Conservation (phyloP, 2,113 vertebrate species). For the Calonectris borealis region DNA sequence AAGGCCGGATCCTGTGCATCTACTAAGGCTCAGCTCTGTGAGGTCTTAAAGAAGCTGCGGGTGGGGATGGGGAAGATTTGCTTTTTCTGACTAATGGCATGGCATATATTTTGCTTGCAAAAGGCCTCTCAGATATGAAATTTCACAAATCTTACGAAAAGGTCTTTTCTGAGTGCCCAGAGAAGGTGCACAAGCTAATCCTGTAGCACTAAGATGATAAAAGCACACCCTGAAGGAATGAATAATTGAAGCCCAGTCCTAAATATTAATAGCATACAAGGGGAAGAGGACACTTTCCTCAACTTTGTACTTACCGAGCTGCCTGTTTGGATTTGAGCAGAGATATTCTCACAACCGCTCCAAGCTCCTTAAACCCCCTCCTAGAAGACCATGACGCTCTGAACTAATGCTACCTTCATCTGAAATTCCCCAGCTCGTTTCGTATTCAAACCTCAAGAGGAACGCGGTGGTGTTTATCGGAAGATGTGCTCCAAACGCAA, state of each 20-base stretch:
- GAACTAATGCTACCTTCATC: neutral
- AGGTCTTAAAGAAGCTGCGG: neutral
- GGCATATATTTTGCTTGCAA: neutral
- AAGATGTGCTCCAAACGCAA: neutral
- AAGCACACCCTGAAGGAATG: conserved; percentile 51
- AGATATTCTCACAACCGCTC: neutral
- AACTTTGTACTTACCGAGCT: conserved; percentile 14
- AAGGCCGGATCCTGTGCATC: neutral
- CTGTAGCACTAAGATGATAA: conserved; percentile 36
- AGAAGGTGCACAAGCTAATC: conserved; percentile 7
- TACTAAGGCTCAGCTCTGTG: neutral
- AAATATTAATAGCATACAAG: conserved; percentile 66
- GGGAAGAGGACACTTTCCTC: conserved; percentile 25
- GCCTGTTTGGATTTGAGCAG: conserved; percentile 11
- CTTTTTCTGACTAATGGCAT: neutral
- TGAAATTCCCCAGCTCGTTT: conserved; percentile 1
- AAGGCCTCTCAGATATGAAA: neutral
- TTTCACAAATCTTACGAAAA: conserved; percentile 10
- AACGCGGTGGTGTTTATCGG: neutral
- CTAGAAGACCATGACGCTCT: neutral
- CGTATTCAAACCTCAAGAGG: conserved; percentile 15
- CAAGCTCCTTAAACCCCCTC: neutral
- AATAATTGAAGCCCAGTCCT: conserved; percentile 61
- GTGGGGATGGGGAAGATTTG: neutral
- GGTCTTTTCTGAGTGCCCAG: neutral